These are phyloP conservation scores for Cebus imitator DNA, from an alignment of 2,113 vertebrate species.

Conservation along the genomic window DNA sequence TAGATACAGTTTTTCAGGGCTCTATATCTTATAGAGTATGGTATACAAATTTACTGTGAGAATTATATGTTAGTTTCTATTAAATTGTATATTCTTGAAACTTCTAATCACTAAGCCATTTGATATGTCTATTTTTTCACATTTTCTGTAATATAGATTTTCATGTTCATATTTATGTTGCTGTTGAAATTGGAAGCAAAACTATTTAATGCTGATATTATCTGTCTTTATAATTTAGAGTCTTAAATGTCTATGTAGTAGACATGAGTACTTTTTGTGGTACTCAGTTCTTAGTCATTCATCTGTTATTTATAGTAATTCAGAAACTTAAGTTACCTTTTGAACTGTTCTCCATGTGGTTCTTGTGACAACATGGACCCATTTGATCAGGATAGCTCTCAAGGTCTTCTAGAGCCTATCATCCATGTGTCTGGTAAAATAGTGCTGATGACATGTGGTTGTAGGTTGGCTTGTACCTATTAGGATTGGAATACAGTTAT, in stretches of 20 bases:
- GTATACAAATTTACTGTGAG: background rate
- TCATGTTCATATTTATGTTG: background rate
- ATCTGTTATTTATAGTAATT: background rate
- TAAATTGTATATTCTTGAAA: background rate
- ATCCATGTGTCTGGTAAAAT: fast-evolving
- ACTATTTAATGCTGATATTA: background rate
- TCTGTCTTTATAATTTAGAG: background rate
- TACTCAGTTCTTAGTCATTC: background rate
- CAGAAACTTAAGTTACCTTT: background rate
- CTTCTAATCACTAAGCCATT: background rate
- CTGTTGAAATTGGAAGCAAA: background rate
- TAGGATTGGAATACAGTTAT: background rate
- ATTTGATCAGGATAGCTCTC: background rate
- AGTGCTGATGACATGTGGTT: background rate
- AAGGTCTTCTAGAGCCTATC: background rate
- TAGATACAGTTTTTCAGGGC: background rate
- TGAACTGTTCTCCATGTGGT: background rate
- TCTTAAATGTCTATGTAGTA: background rate
- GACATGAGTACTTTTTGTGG: background rate
- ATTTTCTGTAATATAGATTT: background rate
- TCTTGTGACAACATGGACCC: background rate
- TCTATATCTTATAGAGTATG: background rate
- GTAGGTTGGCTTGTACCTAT: background rate
- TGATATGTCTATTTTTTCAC: background rate
- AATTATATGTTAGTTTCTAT: background rate